A percentile compares a stretch with the other conserved stretches of the same genome.
Evolutionary conservation across 2,113 vertebrate genomes (phyloP).

Genomic region (Suncus etruscus): DNA sequence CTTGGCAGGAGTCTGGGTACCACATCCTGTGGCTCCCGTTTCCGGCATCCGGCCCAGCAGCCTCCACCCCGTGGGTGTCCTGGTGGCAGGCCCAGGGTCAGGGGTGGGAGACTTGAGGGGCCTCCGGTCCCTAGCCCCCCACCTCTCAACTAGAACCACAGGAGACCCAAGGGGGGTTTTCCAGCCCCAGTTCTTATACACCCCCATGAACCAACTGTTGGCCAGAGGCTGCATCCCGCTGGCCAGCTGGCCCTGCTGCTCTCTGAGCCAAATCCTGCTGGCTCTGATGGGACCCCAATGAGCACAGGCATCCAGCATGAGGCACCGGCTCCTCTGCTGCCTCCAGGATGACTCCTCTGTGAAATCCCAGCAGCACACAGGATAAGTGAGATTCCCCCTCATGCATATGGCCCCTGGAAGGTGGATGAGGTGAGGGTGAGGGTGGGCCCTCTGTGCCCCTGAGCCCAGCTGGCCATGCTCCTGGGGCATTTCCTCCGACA

Average conservation of each 20-base stretch:
- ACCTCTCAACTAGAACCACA: slow-evolving; percentile 66
- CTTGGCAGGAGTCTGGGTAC: slow-evolving; percentile 54
- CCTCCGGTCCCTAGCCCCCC: slow-evolving; percentile 74
- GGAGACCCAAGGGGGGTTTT: slow-evolving; percentile 75
- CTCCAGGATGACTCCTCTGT: too few relatives aligned
- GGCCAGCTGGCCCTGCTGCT: slow-evolving; percentile 57
- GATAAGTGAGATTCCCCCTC: too few relatives aligned
- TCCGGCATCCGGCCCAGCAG: slow-evolving; percentile 77
- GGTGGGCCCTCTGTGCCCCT: too few relatives aligned
- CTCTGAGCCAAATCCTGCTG: slow-evolving; percentile 50
- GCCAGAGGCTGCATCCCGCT: slow-evolving; percentile 71
- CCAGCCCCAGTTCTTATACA: not conserved
- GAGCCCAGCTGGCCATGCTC: too few relatives aligned
- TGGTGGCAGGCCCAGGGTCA: slow-evolving; percentile 68
- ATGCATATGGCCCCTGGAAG: too few relatives aligned
- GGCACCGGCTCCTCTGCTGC: slow-evolving; percentile 7
- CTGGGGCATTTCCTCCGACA: too few relatives aligned
- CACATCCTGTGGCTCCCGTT: slow-evolving; percentile 63
- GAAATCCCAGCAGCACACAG: too few relatives aligned
- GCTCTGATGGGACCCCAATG: slow-evolving; percentile 6
- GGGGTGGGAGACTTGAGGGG: slow-evolving; percentile 58
- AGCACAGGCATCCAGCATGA: slow-evolving; percentile 16
- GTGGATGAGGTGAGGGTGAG: too few relatives aligned
- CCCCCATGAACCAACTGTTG: slow-evolving; percentile 63
- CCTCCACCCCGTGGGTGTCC: slow-evolving; percentile 66